A percentile compares a stretch with the other conserved stretches of the same genome.
Evolutionary conservation across 1,140 invertebrate species (phyloP).

Genomic region (Limonius californicus): DNA sequence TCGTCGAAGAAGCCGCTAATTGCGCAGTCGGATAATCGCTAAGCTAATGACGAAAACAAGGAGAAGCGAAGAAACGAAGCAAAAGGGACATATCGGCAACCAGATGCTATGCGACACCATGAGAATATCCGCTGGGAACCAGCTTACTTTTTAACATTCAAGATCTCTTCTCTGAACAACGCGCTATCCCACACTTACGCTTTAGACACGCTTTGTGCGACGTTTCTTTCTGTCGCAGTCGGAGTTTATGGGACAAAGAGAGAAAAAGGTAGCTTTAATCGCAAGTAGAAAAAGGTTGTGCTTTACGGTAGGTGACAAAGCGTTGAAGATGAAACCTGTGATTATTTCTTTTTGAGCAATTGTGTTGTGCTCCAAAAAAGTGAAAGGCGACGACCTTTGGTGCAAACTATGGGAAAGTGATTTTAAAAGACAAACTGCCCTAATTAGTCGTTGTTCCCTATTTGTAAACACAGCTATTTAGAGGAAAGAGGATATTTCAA

Average conservation of each 20-base stretch:
- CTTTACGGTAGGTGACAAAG: background rate
- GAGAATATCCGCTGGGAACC: slow-evolving; percentile 38
- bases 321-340: background rate
- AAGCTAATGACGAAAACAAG: no score
- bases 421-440: background rate
- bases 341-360: background rate
- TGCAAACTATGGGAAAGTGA: background rate
- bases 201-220: background rate
- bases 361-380: background rate
- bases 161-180: background rate
- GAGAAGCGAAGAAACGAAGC: background rate
- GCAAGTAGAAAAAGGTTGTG: background rate
- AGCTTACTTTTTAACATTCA: slow-evolving; percentile 5
- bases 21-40: no score
- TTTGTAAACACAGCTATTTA: no score
- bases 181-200: background rate
- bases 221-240: background rate
- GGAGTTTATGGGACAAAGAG: background rate
- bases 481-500: no score
- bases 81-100: slow-evolving; percentile 17
- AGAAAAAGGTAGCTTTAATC: background rate
- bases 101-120: slow-evolving; percentile 39
- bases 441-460: no score
- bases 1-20: no score
- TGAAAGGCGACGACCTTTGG: background rate